Percentiles rank a stretch among this genome's conserved stretches.
Conservation (phyloP, 2,888 invertebrate species). For the Caenorhabditis zanzibari region DNA sequence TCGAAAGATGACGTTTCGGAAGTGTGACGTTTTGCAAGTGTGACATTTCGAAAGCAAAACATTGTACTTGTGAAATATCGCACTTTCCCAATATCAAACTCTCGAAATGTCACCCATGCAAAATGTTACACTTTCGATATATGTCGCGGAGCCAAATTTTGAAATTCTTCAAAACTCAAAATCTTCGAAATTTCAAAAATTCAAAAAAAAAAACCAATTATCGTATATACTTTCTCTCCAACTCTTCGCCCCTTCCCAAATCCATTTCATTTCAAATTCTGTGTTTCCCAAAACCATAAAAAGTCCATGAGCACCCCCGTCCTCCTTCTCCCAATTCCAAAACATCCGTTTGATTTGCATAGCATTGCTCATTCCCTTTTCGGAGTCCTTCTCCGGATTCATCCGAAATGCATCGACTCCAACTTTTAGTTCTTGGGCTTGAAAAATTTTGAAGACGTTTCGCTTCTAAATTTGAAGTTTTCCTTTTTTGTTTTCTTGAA, state of each 20-base stretch:
- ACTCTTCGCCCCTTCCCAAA: not conserved
- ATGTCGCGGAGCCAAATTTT: too few relatives aligned
- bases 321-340: slow-evolving; percentile 17
- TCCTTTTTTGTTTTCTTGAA: not conserved
- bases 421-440: slow-evolving; percentile 7
- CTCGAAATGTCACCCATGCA: too few relatives aligned
- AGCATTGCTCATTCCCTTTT: slow-evolving; percentile 16
- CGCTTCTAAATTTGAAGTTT: slow-evolving; percentile 2
- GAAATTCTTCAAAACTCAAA: too few relatives aligned
- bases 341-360: slow-evolving; percentile 41
- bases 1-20: too few relatives aligned
- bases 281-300: not conserved
- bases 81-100: too few relatives aligned
- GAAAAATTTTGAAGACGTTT: not conserved
- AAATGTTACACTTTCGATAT: too few relatives aligned
- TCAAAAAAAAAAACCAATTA: too few relatives aligned
- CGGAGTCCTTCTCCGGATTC: slow-evolving; percentile 23
- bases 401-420: slow-evolving; percentile 48
- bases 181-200: too few relatives aligned
- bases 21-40: too few relatives aligned
- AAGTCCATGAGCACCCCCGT: not conserved
- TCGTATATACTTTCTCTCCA: too few relatives aligned
- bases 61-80: too few relatives aligned
- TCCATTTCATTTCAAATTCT: not conserved
- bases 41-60: too few relatives aligned